Percentiles rank a stretch among this genome's conserved stretches.
phyloP scores from a whole-genome alignment of 2,797 vertebrate genomes.

The Danio kyathit region DNA sequence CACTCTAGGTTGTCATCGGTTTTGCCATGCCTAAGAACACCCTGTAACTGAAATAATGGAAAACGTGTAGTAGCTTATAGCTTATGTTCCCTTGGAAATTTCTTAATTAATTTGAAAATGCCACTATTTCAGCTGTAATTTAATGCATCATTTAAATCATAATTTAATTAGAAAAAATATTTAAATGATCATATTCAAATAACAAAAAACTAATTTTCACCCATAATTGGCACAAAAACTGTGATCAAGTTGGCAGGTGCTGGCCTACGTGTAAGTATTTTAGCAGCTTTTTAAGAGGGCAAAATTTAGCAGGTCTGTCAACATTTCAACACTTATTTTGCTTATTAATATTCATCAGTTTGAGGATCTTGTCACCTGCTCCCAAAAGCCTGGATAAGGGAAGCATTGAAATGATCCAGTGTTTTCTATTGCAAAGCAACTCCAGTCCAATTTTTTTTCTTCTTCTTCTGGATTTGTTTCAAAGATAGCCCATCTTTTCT shows the following conservation, averaged over 20 bases:
- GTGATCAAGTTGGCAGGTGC: constrained; percentile 4
- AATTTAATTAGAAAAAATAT: neutral
- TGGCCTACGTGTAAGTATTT: neutral
- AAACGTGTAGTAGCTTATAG: neutral
- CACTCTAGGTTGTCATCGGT: neutral
- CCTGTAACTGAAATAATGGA: neutral
- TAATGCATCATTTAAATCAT: neutral
- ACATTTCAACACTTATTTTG: constrained; percentile 10
- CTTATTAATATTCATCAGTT: constrained; percentile 38
- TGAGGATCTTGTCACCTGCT: constrained; percentile 41
- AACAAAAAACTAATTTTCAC: neutral
- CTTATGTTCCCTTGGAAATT: neutral
- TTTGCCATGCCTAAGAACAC: neutral
- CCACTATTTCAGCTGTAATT: neutral
- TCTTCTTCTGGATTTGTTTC: constrained; percentile 2
- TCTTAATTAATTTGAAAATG: neutral
- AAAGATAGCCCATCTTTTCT: constrained; percentile 17
- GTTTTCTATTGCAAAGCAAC: constrained; percentile 14
- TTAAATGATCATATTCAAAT: neutral
- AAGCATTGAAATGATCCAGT: constrained; percentile 15
- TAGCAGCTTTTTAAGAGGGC: constrained; percentile 6
- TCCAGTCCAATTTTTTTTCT: neutral
- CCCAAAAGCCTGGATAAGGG: constrained; percentile 22
- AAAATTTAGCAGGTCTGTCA: constrained; percentile 1
- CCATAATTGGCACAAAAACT: neutral